Evolutionary conservation across 2,113 vertebrate species (phyloP), one percentile per base, ranked within the genome.

Genomic region (Vireo altiloquus): DNA sequence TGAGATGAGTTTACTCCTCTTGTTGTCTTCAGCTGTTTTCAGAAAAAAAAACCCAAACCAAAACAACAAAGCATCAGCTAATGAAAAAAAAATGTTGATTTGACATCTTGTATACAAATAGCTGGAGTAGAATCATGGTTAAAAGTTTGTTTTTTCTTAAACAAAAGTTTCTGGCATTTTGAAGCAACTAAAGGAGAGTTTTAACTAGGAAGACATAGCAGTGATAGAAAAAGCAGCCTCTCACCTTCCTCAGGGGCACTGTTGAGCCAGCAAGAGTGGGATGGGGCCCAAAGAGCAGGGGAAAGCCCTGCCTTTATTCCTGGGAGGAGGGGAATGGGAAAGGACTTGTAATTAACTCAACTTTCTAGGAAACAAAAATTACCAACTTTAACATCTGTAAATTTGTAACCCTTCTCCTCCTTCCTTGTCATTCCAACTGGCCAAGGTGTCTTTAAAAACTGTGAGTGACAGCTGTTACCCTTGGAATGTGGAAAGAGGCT

Each of bases 401-500:
- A 76, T 92, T 65, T 90, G 72, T 87, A 84, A 90, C 40, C 46
- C 18, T 90, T 83, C 60, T 77, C 37, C 47, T 68, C 68, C 61
- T 44, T 89, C 68, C 47, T 65, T 63, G 70, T 90, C 17, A 0
- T 94, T 87, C 71, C 76, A 59, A 7, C 21, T 54, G 72, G 46
- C 46, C 5, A 4, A 27, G 15, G 14, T 59, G 63, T 85, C 94
- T 82, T 79, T 74, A 90, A 97, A 90, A 72, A 92, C 71, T 86
- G 68, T 66, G 50, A 95, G 69, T 82, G 93, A 66, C 71, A 90
- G 83, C 77, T 94, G 95, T 66, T 82, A 53, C 87, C 64, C 87
- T n/a, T 90, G 84, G 79, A 92, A 94, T 94, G 92, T 79, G n/a
- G 52, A 91, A 82, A 89, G 75, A 93, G 40, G 61, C 50, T 95